Evolutionary conservation across 2,113 vertebrate genomes (phyloP), one percentile per base, ranked within the genome.

Genomic region (Willisornis vidua): DNA sequence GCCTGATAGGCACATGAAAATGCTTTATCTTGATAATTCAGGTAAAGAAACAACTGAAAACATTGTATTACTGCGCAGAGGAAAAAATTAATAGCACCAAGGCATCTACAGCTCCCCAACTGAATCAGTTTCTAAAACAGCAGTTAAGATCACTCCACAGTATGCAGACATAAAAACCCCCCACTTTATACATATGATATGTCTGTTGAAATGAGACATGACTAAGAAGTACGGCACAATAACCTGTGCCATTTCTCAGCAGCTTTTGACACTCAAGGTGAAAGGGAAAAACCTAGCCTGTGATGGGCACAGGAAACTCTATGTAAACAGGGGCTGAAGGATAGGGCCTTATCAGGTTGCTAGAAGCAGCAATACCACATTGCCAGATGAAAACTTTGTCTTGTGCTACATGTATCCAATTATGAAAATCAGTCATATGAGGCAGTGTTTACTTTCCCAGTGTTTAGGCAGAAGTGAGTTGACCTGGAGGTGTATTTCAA

Each of bases 41-140:
- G 86, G 92, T 96, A 75, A 92, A 85, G 90, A 68, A 94, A 91
- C 20, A 94, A 93, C n/a, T 72, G 57, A 83, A 89, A 85, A 92
- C 83, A 78, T 45, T 77, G 68, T 92, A 39, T 90, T 65, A 68
- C 68, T 74, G 41, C 54, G 68, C 14, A 87, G 68, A 81, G 83
- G 2, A 67, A 90, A 87, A 93, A 86, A 77, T 55, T 1, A 83
- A 72, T n/a, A 88, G 55, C 72, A 84, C 29, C 13, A 48, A 46
- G 46, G 19, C 1, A 0, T 15, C 51, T 48, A 45, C 58, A 86
- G 45, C 39, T 57, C 29, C 28, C 31, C 2, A 10, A 0, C 26
- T 23, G 10, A 92, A 46, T 17, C 5, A 2, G 33, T 80, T 94
- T 46, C 71, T 74, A 77, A 80, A 86, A 41, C 19, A 90, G 67